These are phyloP conservation scores for Dasyornis broadbenti DNA, from an alignment of 2,113 vertebrate genomes.

Conservation along the genomic window DNA sequence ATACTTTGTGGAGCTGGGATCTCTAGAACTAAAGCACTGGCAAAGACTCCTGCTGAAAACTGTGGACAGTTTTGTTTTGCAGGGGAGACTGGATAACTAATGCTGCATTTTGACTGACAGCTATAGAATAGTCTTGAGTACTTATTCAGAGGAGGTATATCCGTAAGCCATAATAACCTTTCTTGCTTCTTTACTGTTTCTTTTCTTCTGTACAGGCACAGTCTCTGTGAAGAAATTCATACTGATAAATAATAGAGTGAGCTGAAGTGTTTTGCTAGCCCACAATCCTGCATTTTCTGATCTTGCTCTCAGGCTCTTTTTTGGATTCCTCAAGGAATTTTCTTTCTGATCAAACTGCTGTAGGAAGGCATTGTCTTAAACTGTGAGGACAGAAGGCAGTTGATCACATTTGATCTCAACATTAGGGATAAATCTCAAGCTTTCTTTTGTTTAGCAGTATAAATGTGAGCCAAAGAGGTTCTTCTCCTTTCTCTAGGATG, in stretches of 20 bases:
- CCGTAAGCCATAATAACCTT: neutral
- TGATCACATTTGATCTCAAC: neutral
- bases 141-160: neutral
- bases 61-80: neutral
- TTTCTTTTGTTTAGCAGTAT: neutral
- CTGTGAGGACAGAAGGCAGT: neutral
- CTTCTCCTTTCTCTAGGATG: neutral
- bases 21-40: neutral
- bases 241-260: neutral
- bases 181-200: neutral
- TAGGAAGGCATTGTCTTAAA: neutral
- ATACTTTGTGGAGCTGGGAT: neutral
- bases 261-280: neutral
- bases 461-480: neutral
- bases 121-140: neutral
- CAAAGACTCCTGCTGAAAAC: neutral
- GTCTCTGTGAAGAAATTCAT: neutral
- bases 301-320: neutral
- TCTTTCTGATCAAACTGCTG: neutral
- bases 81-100: neutral
- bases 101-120: neutral
- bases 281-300: neutral
- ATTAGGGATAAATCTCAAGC: neutral
- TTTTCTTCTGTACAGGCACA: neutral
- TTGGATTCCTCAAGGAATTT: neutral